A percentile compares a stretch with the other conserved stretches of the same genome.
phyloP scores from a whole-genome alignment of 2,113 vertebrate genomes.

The Limnothrissa miodon region DNA sequence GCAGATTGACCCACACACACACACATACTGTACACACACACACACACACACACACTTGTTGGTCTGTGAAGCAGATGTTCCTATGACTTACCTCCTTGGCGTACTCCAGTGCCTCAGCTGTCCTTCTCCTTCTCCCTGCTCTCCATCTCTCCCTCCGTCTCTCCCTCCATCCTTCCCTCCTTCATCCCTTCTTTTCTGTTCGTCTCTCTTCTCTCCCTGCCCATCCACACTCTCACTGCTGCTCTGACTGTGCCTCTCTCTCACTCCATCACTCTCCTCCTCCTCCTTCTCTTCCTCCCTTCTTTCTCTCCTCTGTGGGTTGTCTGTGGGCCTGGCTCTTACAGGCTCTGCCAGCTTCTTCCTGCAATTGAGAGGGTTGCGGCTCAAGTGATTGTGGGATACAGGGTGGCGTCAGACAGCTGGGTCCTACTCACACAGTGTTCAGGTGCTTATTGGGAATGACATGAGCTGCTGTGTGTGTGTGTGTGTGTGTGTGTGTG shows the following conservation, averaged over 20 bases:
- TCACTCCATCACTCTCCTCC: background rate
- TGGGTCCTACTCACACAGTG: background rate
- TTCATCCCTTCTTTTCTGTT: background rate
- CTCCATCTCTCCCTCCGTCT: slow-evolving; percentile 39
- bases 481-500: too few relatives aligned
- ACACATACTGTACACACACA: too few relatives aligned
- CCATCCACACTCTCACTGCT: background rate
- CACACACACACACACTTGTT: background rate
- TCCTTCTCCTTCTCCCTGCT: slow-evolving; percentile 44
- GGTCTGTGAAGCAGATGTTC: background rate
- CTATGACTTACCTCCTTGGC: slow-evolving; percentile 60
- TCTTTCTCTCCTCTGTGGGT: slow-evolving; percentile 7
- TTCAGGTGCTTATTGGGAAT: background rate
- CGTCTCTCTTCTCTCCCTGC: background rate
- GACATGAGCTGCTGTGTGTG: background rate
- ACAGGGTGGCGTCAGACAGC: background rate
- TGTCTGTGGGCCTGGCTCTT: background rate
- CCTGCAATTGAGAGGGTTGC: background rate
- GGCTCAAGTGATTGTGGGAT: background rate
- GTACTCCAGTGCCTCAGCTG: slow-evolving; percentile 51
- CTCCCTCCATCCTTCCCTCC: slow-evolving; percentile 24
- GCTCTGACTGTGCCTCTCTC: background rate
- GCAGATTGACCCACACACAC: too few relatives aligned
- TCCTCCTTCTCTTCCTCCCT: background rate
- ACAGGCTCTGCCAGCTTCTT: background rate